Base-by-base conservation (phyloP, 1,140 invertebrate species). In the Eurosta solidaginis region DNA sequence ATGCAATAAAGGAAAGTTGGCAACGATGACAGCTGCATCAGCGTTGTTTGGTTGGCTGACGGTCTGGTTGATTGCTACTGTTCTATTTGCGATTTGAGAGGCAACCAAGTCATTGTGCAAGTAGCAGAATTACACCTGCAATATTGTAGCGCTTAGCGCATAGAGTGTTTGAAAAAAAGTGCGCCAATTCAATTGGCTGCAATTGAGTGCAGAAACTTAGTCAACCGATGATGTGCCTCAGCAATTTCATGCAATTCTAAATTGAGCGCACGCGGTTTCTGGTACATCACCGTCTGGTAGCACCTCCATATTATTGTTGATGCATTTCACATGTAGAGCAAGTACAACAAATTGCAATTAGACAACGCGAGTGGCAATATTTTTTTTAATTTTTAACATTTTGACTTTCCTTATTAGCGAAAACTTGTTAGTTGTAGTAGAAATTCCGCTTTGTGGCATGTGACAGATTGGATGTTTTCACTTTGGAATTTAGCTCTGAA, bases 81-180 rank as follows among this genome's bases (percentile, higher is more conserved):
- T 33, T 68, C 59, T 68, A 33, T 40, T 68, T 68, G 59, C 33
- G 59, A 33, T 68, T 17, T 68, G 33, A 33, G n/a, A n/a, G 17
- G 33, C 59, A 40, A 40, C n/a, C 14, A 40, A 68, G 45, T 3
- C 7, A 47, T 14, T 47, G 12, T 47, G 45, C 45, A 9, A 47
- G 14, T 1, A 12, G 14, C 45, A 47, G 45, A 12, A 52, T 22
- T 22, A 20, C 33, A 68, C 33, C 59, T 68, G 59, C 33, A 68
- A 40, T 9, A 9, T 68, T 25, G 50, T 54, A 27, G 50, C 22
- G 50, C 7, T 42, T 29, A 29, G n/a, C n/a, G n/a, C 33, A 68
- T 68, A n/a, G 59, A 33, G 59, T n/a, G n/a, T n/a, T n/a, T n/a
- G n/a, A n/a, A n/a, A n/a, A 68, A 68, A 68, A 68, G 33, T 68